Conservation (phyloP, 64 coral and sea anemone species). For the Pachyseris speciosa region DNA sequence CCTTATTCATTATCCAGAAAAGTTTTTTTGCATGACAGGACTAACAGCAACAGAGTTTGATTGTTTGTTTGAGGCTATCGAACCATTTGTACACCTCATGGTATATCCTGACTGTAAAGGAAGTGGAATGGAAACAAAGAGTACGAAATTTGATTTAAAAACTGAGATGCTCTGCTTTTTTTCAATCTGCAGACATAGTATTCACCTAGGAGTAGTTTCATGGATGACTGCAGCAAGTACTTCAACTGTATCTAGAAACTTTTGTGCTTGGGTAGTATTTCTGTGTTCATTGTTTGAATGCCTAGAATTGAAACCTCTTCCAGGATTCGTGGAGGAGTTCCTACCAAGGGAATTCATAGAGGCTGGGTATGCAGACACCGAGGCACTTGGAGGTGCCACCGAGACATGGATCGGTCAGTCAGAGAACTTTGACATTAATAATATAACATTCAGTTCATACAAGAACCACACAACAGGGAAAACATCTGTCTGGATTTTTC, state of each 20-base stretch:
- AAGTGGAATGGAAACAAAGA: background rate
- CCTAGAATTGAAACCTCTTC: conserved; percentile 24
- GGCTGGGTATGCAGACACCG: background rate
- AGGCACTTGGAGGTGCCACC: too few relatives aligned
- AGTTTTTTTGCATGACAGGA: conserved; percentile 19
- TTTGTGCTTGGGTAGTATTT: conserved; percentile 52
- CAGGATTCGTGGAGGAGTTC: conserved; percentile 12
- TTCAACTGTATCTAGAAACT: conserved; percentile 15
- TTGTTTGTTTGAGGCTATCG: conserved; percentile 38
- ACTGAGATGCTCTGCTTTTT: conserved; percentile 48
- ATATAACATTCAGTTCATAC: conserved; percentile 13
- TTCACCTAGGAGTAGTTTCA: conserved; percentile 12
- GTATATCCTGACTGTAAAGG: conserved; percentile 39
- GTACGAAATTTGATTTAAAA: conserved; percentile 18
- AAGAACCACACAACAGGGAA: conserved; percentile 49
- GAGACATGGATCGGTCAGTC: background rate
- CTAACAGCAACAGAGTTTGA: conserved; percentile 45
- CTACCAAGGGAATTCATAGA: conserved; percentile 6
- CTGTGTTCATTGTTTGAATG: conserved; percentile 19
- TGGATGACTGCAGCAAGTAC: conserved; percentile 26
- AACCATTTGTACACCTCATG: conserved; percentile 29
- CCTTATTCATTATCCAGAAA: background rate
- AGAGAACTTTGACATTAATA: conserved; percentile 47
- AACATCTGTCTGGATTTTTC: conserved; percentile 21
- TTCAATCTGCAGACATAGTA: background rate